A percentile compares a stretch with the other conserved stretches of the same genome.
These are phyloP conservation scores for Mus musculus DNA, from an alignment of 2,113 vertebrate species.

Conservation along the genomic window GRCm39 chr8:108612501-108613000, in stretches of 20 bases:
- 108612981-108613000: conserved; percentile 16
- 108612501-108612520: neutral
- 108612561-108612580: neutral
- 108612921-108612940: conserved; percentile 53
- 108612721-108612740: conserved; percentile 54
- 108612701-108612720: conserved; percentile 61
- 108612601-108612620: neutral
- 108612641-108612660: neutral
- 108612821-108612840: conserved; percentile 59
- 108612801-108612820: conserved; percentile 67
- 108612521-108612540: fast-evolving
- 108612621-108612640: neutral
- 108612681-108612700: conserved; percentile 60
- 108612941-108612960: conserved; percentile 35
- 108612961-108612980: conserved; percentile 16
- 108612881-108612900: conserved; percentile 62
- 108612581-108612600: neutral
- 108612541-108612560: conserved; percentile 33
- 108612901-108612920: conserved; percentile 71
- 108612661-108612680: conserved; percentile 54
- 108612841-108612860: conserved; percentile 46
- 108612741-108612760: conserved; percentile 55
- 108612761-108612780: conserved; percentile 64
- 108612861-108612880: conserved; percentile 39
- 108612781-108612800: conserved; percentile 73